Conservation (phyloP, 2,113 vertebrate species). For the Myocastor coypus region DNA sequence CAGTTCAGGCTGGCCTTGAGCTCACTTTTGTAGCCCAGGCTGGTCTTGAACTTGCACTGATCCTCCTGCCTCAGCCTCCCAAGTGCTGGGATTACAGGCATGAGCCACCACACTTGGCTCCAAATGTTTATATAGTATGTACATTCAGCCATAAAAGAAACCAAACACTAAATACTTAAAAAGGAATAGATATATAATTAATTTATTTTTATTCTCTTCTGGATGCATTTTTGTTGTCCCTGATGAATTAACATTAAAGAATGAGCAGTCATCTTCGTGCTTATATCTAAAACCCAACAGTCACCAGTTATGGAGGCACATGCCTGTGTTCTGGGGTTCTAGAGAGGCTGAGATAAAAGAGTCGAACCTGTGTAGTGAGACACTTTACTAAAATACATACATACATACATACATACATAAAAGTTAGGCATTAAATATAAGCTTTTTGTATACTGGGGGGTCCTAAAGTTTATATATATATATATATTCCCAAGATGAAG, state of each 20-base stretch:
- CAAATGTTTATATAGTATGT: neutral
- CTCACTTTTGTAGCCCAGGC: no score
- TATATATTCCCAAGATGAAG: neutral
- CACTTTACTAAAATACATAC: no score
- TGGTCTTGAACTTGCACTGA: no score
- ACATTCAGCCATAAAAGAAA: neutral
- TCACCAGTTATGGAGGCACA: neutral
- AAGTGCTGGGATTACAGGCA: no score
- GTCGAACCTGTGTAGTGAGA: no score
- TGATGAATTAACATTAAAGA: neutral
- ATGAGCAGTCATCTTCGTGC: neutral
- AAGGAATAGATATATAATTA: neutral
- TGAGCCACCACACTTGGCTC: no score
- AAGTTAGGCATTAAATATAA: neutral
- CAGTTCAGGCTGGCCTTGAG: no score
- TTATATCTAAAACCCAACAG: neutral
- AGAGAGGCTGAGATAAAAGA: neutral
- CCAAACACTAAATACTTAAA: neutral
- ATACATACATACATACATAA: no score
- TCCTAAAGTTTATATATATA: neutral
- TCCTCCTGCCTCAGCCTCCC: no score
- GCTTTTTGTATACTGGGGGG: neutral
- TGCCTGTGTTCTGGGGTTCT: neutral
- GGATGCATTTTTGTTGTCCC: neutral
- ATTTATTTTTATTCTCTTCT: neutral